These are phyloP conservation scores for Phlogophora meticulosa DNA, from an alignment of 2,888 invertebrate genomes.

Conservation along the genomic window DNA sequence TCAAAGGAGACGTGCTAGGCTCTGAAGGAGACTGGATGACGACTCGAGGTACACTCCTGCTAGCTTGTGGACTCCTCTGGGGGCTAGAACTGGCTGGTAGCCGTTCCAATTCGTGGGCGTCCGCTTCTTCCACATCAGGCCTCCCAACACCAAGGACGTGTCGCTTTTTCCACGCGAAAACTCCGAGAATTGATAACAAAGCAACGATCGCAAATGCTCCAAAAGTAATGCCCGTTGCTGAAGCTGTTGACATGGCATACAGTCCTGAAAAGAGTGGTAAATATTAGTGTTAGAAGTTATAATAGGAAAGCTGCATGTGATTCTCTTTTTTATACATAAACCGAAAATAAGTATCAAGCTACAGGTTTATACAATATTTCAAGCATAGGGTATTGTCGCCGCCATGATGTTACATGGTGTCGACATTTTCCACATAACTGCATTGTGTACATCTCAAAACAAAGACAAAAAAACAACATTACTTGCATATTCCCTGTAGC, in stretches of 20 bases:
- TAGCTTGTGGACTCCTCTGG: constrained; percentile 57
- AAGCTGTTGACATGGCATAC: constrained; percentile 85
- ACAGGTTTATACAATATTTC: too few relatives aligned
- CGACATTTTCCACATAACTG: too few relatives aligned
- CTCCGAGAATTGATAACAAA: constrained; percentile 74
- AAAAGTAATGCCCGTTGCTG: constrained; percentile 81
- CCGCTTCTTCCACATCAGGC: constrained; percentile 57
- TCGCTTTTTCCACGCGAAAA: constrained; percentile 81
- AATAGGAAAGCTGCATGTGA: too few relatives aligned
- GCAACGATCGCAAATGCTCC: constrained; percentile 75
- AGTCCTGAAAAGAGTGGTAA: constrained; percentile 72
- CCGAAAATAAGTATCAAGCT: too few relatives aligned
- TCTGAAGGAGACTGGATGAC: constrained; percentile 79
- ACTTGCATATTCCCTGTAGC: too few relatives aligned
- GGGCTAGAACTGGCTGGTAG: constrained; percentile 38
- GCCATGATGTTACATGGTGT: too few relatives aligned
- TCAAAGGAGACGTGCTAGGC: constrained; percentile 64
- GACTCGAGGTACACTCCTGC: constrained; percentile 71
- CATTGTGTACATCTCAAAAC: too few relatives aligned
- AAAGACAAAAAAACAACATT: too few relatives aligned
- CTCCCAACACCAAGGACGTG: constrained; percentile 72
- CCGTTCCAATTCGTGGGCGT: constrained; percentile 74
- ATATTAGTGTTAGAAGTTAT: background rate
- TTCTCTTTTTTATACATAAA: too few relatives aligned
- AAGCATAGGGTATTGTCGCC: too few relatives aligned